Percentiles rank a stretch among this genome's conserved stretches.
Conservation (phyloP, 2,888 invertebrate genomes). For the Amphipyra tragopoginis region DNA sequence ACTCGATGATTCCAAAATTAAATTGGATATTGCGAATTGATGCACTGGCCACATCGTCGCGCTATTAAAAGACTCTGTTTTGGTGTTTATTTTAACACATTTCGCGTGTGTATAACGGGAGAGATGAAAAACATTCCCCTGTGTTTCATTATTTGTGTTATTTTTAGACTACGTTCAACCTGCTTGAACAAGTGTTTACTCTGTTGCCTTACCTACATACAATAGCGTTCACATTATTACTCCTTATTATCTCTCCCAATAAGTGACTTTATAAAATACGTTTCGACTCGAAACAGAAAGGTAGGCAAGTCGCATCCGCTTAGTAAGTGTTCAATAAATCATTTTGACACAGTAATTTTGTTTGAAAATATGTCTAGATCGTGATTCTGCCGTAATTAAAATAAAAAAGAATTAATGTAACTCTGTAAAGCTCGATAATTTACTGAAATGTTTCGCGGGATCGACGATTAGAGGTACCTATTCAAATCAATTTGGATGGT, state of each 20-base stretch:
- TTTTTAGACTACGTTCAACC: conserved; percentile 88
- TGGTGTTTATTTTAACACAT: conserved; percentile 89
- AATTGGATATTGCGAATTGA: conserved; percentile 82
- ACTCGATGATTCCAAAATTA: conserved; percentile 78
- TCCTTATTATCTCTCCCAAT: conserved; percentile 65
- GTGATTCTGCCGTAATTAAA: conserved; percentile 74
- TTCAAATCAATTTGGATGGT: conserved; percentile 84
- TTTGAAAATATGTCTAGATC: conserved; percentile 70
- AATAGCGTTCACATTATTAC: conserved; percentile 82
- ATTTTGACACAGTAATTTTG: conserved; percentile 76
- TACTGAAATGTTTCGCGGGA: conserved; percentile 78
- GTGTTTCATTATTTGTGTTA: conserved; percentile 88
- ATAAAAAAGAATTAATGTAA: conserved; percentile 73
- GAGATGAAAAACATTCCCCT: conserved; percentile 90
- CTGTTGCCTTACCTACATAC: conserved; percentile 82
- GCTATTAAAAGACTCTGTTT: conserved; percentile 87
- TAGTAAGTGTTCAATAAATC: conserved; percentile 67
- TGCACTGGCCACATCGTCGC: conserved; percentile 85
- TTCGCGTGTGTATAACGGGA: conserved; percentile 87
- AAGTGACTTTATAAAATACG: conserved; percentile 44
- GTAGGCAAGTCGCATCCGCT: conserved; percentile 46
- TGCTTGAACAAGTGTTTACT: conserved; percentile 86
- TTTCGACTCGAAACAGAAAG: conserved; percentile 29
- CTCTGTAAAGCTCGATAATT: conserved; percentile 68
- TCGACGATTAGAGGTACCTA: conserved; percentile 71